phyloP scores from a whole-genome alignment of 2,888 invertebrate species.

The Coleophora flavipennella region DNA sequence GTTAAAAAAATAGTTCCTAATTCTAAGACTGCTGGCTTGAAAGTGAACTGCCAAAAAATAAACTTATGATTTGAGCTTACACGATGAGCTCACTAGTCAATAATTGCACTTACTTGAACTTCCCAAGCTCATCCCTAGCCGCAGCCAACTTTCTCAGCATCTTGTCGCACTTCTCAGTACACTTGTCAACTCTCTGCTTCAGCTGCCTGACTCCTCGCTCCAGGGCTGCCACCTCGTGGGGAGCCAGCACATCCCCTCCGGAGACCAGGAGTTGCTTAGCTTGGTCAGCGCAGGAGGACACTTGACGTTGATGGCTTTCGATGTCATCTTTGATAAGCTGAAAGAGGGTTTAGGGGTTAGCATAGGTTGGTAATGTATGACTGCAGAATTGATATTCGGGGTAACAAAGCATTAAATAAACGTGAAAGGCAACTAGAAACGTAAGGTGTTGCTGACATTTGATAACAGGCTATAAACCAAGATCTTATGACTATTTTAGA shows the following conservation, averaged over 20 bases:
- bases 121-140: conserved; percentile 90
- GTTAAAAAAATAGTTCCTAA: too few species aligned
- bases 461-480: too few species aligned
- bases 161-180: conserved; percentile 84
- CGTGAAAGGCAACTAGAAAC: too few species aligned
- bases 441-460: too few species aligned
- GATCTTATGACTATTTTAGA: too few species aligned
- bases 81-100: too few species aligned
- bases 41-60: too few species aligned
- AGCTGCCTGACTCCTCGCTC: conserved; percentile 90
- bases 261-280: conserved; percentile 91
- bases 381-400: too few species aligned
- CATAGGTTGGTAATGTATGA: too few species aligned
- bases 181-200: conserved; percentile 86
- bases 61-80: too few species aligned
- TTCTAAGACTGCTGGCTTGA: too few species aligned
- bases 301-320: conserved; percentile 87
- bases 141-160: conserved; percentile 82
- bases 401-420: too few species aligned
- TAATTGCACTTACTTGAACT: conserved; percentile 74
- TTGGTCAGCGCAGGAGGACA: conserved; percentile 90
- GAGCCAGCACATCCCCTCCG: conserved; percentile 92
- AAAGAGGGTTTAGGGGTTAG: conserved; percentile 18
- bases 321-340: conserved; percentile 92
- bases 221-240: conserved; percentile 89